Base-by-base conservation (phyloP, 2,888 invertebrate species). In the Polydrusus pterygomalis region DNA sequence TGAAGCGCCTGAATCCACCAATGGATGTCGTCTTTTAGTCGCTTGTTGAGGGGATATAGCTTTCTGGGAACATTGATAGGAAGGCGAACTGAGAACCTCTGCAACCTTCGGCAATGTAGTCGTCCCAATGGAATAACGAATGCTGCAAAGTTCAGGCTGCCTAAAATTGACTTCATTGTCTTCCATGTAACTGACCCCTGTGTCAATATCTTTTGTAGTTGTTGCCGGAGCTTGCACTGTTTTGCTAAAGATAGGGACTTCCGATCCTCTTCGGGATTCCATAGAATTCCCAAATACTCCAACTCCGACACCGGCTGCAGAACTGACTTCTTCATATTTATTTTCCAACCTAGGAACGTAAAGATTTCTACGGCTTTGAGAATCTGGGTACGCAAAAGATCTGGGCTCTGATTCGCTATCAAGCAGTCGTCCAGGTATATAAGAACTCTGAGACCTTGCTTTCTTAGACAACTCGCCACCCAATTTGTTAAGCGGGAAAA, bases 381-480 rank as follows among this genome's bases (percentile, higher is more conserved):
- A 25, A 62, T 17, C 11, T 77, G 69, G n/a, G 25, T n/a, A 17
- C 17, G 43, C 13, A 74, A 64, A 13, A 40, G 15, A 13, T 68
- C 43, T 30, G 63, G 56, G 47, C 70, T 40, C 58, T 79, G 75
- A 43, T 75, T 60, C 25, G 71, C 75, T 5, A 79, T 45, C n/a
- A 76, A 40, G 40, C 70, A 77, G 64, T 83, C 81, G 82, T 83
- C 82, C 7, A 82, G 71, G 56, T 82, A 84, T 0, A 83, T 82
- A 17, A 83, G 47, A 1, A 80, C 75, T 62, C 81, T 70, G 13
- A 82, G 76, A 0, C 78, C 79, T 65, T 20, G 65, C n/a, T 54
- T 3, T 47, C 81, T 49, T 0, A 82, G 74, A 0, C 47, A 15
- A 20, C 68, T 43, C 13, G 51, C 49, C 51, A 54, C n/a, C 54